Evolutionary conservation across 2,113 vertebrate species (phyloP).

Genomic region (Telmatochromis brachygnathus): DNA sequence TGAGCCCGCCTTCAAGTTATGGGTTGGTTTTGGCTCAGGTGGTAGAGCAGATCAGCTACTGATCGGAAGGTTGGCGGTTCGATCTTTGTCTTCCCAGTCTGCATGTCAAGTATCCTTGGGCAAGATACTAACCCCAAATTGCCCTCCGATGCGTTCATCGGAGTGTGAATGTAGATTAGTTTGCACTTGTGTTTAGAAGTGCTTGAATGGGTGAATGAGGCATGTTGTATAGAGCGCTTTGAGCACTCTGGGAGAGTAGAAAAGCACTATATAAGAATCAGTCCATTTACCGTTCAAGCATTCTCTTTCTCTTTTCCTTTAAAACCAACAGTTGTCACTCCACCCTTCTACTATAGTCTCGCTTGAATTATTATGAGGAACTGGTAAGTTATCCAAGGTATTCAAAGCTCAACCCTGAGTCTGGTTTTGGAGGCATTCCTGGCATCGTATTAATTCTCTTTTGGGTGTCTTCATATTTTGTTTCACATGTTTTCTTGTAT

Average conservation of each 20-base stretch:
- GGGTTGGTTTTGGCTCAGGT: neutral
- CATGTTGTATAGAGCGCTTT: rapidly evolving
- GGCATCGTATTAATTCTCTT: neutral
- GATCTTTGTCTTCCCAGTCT: neutral
- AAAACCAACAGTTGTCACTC: neutral
- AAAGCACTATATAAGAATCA: neutral
- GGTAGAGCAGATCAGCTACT: neutral
- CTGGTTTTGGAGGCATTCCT: neutral
- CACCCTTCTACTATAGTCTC: neutral
- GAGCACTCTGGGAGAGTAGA: neutral
- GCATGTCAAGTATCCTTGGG: neutral
- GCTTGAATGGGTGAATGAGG: neutral
- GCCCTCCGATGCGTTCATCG: rapidly evolving
- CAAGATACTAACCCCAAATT: neutral
- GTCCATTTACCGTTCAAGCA: neutral
- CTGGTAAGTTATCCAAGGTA: neutral
- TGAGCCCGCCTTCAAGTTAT: neutral
- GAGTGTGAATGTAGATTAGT: neutral
- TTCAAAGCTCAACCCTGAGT: neutral
- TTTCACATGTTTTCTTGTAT: neutral
- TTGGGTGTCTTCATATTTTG: neutral
- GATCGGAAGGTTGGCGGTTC: rapidly evolving
- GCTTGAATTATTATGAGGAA: neutral
- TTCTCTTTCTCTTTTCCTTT: neutral
- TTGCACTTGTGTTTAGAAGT: neutral